Percentiles rank a stretch among this genome's conserved stretches.
Conservation (phyloP, 2,113 vertebrate genomes). For the Pygoscelis antarcticus region DNA sequence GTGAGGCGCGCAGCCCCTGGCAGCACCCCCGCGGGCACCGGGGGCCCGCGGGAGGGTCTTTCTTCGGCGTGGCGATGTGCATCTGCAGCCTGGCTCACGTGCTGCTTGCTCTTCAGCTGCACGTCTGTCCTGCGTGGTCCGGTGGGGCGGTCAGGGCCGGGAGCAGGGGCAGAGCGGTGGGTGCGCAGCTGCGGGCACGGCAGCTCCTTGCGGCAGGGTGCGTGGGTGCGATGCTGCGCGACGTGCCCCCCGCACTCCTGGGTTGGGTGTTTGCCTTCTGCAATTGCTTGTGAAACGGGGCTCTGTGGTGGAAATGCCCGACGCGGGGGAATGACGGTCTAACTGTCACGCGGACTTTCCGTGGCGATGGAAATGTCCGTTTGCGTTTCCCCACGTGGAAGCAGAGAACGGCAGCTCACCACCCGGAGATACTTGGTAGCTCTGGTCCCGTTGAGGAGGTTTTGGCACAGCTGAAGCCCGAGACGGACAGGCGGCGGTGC, state of each 20-base stretch:
- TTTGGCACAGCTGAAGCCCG: neutral
- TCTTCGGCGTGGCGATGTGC: fast-evolving
- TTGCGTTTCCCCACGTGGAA: neutral
- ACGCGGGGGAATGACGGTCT: fast-evolving
- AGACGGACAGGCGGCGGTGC: neutral
- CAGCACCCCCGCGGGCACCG: neutral
- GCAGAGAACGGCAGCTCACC: neutral
- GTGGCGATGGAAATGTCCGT: fast-evolving
- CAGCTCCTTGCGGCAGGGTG: neutral
- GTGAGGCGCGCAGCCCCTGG: neutral
- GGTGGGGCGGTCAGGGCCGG: neutral
- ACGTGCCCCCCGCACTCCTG: neutral
- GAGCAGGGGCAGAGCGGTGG: neutral
- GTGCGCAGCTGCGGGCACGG: neutral
- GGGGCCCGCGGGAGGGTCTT: neutral
- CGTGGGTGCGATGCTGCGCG: fast-evolving
- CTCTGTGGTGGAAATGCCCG: neutral
- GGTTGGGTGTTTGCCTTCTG: fast-evolving
- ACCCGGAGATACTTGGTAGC: neutral
- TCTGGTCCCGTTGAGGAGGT: fast-evolving
- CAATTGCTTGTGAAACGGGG: fast-evolving
- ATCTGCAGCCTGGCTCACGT: neutral
- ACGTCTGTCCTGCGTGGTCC: fast-evolving
- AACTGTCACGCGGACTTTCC: fast-evolving
- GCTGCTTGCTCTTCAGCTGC: neutral